A percentile compares a stretch with the other conserved stretches of the same genome.
phyloP scores from a whole-genome alignment of 2,113 vertebrate genomes.

The Albula goreensis region DNA sequence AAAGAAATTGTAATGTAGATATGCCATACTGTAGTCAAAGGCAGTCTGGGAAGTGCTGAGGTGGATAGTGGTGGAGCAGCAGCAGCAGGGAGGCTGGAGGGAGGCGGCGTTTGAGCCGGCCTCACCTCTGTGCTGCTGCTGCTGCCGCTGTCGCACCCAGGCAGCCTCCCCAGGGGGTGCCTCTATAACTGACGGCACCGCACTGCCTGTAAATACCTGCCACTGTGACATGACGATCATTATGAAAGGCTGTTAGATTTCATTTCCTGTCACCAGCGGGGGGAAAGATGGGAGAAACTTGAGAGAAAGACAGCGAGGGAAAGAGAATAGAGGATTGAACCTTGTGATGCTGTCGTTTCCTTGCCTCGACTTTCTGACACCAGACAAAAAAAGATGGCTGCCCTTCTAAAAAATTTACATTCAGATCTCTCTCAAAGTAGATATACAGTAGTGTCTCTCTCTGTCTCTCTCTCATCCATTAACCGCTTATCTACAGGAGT shows the following conservation, averaged over 20 bases:
- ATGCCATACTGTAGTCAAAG: no score
- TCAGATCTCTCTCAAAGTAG: background rate
- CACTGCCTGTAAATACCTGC: background rate
- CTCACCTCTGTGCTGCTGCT: background rate
- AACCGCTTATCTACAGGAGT: constrained; percentile 12
- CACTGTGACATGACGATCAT: background rate
- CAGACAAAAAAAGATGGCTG: background rate
- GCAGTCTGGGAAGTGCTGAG: no score
- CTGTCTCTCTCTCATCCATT: background rate
- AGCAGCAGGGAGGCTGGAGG: background rate
- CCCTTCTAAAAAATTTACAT: background rate
- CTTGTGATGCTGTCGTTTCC: background rate
- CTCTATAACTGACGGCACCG: background rate
- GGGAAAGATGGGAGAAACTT: background rate
- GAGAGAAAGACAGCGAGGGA: constrained; percentile 14
- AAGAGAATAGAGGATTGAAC: background rate
- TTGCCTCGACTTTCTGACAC: background rate
- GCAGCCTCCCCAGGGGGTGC: background rate
- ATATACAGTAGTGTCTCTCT: background rate
- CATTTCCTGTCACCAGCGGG: background rate
- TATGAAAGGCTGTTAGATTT: constrained; percentile 10
- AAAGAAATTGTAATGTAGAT: no score
- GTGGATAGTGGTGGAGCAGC: background rate
- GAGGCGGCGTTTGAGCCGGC: background rate
- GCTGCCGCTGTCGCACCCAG: background rate